A percentile compares a stretch with the other conserved stretches of the same genome.
phyloP scores from a whole-genome alignment of 2,888 invertebrate species.

The Candidula unifasciata region DNA sequence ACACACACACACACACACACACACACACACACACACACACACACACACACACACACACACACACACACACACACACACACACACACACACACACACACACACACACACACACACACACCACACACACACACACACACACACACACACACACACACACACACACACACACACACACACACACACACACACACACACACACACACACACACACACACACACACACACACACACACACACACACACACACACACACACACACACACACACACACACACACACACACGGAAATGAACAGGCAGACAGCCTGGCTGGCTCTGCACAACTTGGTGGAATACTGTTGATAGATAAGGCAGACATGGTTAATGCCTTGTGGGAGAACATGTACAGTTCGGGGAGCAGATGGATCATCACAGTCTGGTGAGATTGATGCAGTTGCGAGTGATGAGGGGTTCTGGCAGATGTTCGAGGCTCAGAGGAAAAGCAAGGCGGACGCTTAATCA shows the following conservation, averaged over 20 bases:
- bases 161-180: conserved; percentile 3
- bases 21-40: conserved; percentile 28
- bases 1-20: conserved; percentile 13
- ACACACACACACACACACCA: neutral
- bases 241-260: conserved; percentile 4
- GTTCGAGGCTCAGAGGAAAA: too few relatives aligned
- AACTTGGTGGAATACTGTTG: too few relatives aligned
- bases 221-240: conserved; percentile 8
- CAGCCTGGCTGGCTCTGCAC: too few relatives aligned
- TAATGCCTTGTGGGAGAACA: too few relatives aligned
- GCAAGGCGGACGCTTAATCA: too few relatives aligned
- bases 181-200: conserved; percentile 4
- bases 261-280: conserved; percentile 8
- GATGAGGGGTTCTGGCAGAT: too few relatives aligned
- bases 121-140: conserved; percentile 20
- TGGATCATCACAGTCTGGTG: too few relatives aligned
- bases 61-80: conserved; percentile 1
- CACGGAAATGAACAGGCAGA: too few relatives aligned
- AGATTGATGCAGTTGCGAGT: too few relatives aligned
- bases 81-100: conserved; percentile 18
- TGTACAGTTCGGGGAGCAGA: too few relatives aligned
- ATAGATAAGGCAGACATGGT: too few relatives aligned
- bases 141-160: conserved; percentile 31
- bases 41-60: conserved; percentile 21
- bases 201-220: conserved; percentile 3